Percentiles rank a stretch among this genome's conserved stretches.
These are phyloP conservation scores for Incurvaria masculella DNA, from an alignment of 2,888 invertebrate genomes.

Conservation along the genomic window DNA sequence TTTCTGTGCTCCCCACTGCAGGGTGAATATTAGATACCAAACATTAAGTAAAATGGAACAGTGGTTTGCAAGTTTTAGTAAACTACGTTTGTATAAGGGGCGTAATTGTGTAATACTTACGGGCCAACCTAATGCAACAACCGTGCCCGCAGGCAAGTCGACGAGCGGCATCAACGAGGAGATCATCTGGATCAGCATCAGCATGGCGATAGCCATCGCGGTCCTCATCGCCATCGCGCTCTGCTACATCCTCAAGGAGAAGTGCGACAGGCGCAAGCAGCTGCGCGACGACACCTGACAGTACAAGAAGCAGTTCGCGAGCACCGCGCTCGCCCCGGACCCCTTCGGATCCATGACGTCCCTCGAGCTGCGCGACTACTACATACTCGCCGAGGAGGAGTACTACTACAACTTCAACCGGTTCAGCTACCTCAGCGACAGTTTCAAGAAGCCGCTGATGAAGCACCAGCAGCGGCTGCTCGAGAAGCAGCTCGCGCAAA, in stretches of 20 bases:
- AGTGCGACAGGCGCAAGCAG: conserved; percentile 72
- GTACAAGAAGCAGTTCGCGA: conserved; percentile 51
- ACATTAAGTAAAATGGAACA: too few species aligned
- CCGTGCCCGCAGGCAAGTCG: conserved; percentile 66
- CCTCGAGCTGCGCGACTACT: conserved; percentile 45
- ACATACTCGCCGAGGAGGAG: conserved; percentile 42
- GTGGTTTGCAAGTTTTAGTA: conserved; percentile 17
- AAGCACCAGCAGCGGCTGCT: conserved; percentile 24
- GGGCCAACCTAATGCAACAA: too few species aligned
- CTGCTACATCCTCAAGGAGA: conserved; percentile 78
- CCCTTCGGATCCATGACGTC: conserved; percentile 31
- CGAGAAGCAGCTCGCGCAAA: neutral
- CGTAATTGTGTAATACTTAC: too few species aligned
- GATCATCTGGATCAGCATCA: conserved; percentile 86
- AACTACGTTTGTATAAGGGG: too few species aligned
- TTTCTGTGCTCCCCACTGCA: too few species aligned
- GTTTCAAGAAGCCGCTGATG: conserved; percentile 43
- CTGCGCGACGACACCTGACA: conserved; percentile 70
- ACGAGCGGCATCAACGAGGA: conserved; percentile 84
- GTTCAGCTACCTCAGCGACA: conserved; percentile 41
- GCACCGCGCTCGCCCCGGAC: conserved; percentile 43
- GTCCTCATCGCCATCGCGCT: conserved; percentile 78
- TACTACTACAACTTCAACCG: conserved; percentile 50
- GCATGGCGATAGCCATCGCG: conserved; percentile 80
- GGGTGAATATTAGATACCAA: too few species aligned